Evolutionary conservation across 2,797 vertebrate genomes (phyloP), one percentile per base, ranked within the genome.

Genomic region (Percopsis omiscomaycus): DNA sequence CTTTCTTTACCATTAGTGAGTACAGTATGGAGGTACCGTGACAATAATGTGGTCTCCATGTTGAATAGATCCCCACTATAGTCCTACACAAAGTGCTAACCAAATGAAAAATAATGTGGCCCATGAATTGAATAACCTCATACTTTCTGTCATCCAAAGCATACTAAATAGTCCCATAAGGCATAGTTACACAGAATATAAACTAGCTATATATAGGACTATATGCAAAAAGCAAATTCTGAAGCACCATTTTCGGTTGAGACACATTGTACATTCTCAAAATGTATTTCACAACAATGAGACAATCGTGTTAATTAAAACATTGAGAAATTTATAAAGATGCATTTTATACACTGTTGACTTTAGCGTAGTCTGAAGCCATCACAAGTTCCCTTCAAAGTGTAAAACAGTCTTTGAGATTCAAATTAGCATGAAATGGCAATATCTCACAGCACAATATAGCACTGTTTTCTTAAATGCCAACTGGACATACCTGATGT

Each of bases 401-500:
- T 66, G 46, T 61, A 71, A 82, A 81, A 84, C 37, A 76, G 32
- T 14, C 56, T 69, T 69, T 61, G 37, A 74, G 46, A 78, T 66
- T 65, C 27, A 59, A 79, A 79, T 84, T 83, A 73, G 71, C 69
- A 75, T 63, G 81, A 74, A 80, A 85, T 57, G 77, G 62, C 73
- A 77, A 77, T 70, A 84, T 80, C 75, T 89, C 82, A 84, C 85
- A 88, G 84, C 80, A 85, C 80, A 82, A 69, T 78, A 77, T 49
- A 78, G 75, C 72, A 79, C 87, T 80, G 84, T 61, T 50, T 60
- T 50, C 54, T 71, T 84, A 71, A 73, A 83, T 86, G 87, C 79
- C 89, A 71, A 81, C 81, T 84, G 74, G 88, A 91, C 90, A 93
- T 91, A 90, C 90, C 89, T 84, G 88, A 91, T 91, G 91, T 89